Conservation (phyloP, 2,797 vertebrate genomes). For the Triplophysa bombifrons region DNA sequence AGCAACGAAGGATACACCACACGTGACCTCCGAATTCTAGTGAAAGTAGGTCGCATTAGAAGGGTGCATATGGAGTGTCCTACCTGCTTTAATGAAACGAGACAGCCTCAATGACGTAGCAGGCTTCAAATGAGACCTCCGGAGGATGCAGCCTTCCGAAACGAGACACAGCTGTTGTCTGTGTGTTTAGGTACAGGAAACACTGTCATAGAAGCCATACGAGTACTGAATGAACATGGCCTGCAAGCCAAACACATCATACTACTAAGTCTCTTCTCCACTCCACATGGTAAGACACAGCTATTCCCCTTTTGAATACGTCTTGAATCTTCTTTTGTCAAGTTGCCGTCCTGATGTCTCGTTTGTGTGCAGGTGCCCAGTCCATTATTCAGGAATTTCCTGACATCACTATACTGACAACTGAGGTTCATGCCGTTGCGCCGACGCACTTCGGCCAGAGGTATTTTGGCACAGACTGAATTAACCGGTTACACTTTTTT, state of each 20-base stretch:
- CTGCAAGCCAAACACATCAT: conserved; percentile 93
- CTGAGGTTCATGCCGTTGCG: conserved; percentile 93
- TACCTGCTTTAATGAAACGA: too few species aligned
- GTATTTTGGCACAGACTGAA: conserved; percentile 94
- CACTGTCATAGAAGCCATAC: conserved; percentile 95
- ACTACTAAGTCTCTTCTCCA: conserved; percentile 95
- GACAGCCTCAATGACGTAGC: too few species aligned
- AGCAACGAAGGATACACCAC: too few species aligned
- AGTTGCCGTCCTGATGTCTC: background rate
- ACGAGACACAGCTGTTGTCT: too few species aligned
- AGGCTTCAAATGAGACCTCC: too few species aligned
- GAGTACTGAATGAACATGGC: conserved; percentile 91
- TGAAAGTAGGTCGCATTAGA: too few species aligned
- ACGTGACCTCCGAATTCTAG: too few species aligned
- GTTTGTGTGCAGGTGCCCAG: conserved; percentile 84
- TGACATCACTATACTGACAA: conserved; percentile 97
- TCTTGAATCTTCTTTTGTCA: too few species aligned
- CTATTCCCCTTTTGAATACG: too few species aligned
- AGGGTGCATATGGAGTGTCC: too few species aligned
- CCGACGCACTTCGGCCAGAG: conserved; percentile 97
- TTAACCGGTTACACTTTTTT: background rate
- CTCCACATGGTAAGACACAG: conserved; percentile 86
- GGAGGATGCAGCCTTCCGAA: too few species aligned
- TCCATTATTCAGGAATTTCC: conserved; percentile 98
- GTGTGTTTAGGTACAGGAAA: conserved; percentile 87